phyloP scores from a whole-genome alignment of 2,797 vertebrate genomes.

The Ctenosaura bakeri region DNA sequence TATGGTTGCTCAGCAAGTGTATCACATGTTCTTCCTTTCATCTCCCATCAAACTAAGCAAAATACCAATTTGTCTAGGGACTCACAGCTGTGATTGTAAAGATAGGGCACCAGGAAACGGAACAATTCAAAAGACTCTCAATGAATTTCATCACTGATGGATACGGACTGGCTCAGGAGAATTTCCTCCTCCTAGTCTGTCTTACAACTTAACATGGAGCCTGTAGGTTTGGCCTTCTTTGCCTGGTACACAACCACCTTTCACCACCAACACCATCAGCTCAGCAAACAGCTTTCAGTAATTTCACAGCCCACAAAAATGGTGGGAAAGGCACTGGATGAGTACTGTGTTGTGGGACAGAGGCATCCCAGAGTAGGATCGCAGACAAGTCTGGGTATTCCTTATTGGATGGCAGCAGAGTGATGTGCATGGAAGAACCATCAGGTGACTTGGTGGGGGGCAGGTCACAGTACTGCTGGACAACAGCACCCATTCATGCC shows the following conservation, averaged over 20 bases:
- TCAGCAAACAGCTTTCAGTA: constrained; percentile 6
- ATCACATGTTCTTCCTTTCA: constrained; percentile 5
- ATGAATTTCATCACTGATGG: not conserved
- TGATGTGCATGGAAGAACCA: not conserved
- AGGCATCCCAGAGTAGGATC: not conserved
- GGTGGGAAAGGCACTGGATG: constrained; percentile 41
- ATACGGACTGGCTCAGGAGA: not conserved
- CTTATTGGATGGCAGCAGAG: not conserved
- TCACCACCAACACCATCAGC: not conserved
- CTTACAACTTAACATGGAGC: not conserved
- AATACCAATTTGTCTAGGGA: constrained; percentile 4
- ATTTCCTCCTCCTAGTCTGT: not conserved
- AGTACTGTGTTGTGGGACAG: not conserved
- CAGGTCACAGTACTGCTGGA: constrained; percentile 1
- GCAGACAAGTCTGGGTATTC: not conserved
- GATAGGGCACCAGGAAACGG: not conserved
- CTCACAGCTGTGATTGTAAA: not conserved
- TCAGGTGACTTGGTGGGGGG: not conserved
- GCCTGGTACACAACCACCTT: not conserved
- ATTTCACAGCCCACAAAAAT: not conserved
- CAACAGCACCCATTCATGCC: not conserved
- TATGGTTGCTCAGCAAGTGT: constrained; percentile 3
- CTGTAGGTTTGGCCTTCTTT: constrained; percentile 11
- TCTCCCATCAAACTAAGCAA: not conserved
- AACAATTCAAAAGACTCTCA: not conserved